phyloP scores from a whole-genome alignment of 1,140 invertebrate species.

The Drosophila nebulosa region DNA sequence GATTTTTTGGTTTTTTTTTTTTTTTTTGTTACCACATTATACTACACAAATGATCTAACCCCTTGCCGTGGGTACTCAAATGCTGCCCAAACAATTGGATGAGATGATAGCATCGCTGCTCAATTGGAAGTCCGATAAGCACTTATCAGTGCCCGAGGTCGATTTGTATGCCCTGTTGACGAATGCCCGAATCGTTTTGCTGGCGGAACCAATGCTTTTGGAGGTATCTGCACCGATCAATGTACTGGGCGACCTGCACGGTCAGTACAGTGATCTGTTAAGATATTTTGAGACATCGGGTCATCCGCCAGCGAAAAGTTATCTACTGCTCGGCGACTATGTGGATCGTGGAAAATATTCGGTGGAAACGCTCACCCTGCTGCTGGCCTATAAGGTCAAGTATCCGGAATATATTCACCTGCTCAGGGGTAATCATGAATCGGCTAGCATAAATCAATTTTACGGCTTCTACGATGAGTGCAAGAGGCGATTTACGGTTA shows the following conservation, averaged over 20 bases:
- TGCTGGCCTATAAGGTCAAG: conserved; percentile 97
- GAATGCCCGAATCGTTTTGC: conserved; percentile 97
- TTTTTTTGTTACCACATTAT: not conserved
- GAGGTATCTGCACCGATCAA: conserved; percentile 98
- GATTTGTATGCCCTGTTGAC: conserved; percentile 80
- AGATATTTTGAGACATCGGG: conserved; percentile 99
- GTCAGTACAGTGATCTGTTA: conserved; percentile 98
- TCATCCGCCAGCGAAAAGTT: conserved; percentile 99
- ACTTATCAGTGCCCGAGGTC: conserved; percentile 16
- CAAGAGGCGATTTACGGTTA: conserved; percentile 96
- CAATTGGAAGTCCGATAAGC: conserved; percentile 28
- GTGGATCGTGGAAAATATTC: conserved; percentile 92
- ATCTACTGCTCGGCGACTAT: conserved; percentile 96
- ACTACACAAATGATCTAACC: not conserved
- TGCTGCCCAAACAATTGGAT: conserved; percentile 35
- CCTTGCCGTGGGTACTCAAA: conserved; percentile 7
- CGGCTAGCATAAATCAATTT: conserved; percentile 89
- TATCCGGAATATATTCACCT: conserved; percentile 93
- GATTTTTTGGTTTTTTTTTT: not conserved
- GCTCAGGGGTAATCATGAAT: conserved; percentile 84
- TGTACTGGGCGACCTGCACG: conserved; percentile 99
- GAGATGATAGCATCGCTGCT: conserved; percentile 30
- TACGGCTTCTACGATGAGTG: conserved; percentile 97
- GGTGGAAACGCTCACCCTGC: conserved; percentile 93
- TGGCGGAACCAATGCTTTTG: conserved; percentile 97